phyloP scores from a whole-genome alignment of 2,113 vertebrate species.

The Hyla sarda region DNA sequence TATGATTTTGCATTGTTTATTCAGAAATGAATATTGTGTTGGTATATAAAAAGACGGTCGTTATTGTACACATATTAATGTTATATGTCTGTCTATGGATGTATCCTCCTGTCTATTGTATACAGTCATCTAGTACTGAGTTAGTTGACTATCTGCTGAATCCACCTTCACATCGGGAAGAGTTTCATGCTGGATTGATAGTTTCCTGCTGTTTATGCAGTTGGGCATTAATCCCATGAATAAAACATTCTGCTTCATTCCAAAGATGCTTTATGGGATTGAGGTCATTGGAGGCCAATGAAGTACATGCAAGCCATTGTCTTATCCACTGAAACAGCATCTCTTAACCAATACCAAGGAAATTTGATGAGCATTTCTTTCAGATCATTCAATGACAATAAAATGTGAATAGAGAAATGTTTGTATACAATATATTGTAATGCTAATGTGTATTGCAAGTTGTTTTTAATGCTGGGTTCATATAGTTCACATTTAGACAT shows the following conservation, averaged over 20 bases:
- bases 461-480: not conserved
- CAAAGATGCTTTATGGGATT: not conserved
- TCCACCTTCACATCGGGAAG: not conserved
- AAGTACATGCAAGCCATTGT: not conserved
- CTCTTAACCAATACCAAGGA: not conserved
- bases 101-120: not conserved
- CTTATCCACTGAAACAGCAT: not conserved
- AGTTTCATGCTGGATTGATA: constrained; percentile 7
- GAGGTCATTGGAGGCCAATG: not conserved
- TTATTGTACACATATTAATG: too few relatives aligned
- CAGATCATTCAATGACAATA: not conserved
- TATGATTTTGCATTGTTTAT: too few relatives aligned
- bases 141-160: not conserved
- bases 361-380: not conserved
- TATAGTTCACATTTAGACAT: not conserved
- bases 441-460: not conserved
- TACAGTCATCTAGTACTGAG: not conserved
- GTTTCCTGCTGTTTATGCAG: constrained; percentile 12
- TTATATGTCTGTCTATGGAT: too few relatives aligned
- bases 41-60: too few relatives aligned
- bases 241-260: constrained; percentile 11
- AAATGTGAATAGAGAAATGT: not conserved
- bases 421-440: not conserved
- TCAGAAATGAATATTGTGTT: too few relatives aligned
- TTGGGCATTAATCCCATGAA: constrained; percentile 7